Percentiles rank a stretch among this genome's conserved stretches.
Conservation (phyloP, 2,888 invertebrate genomes). For the Criorhina ranunculi region DNA sequence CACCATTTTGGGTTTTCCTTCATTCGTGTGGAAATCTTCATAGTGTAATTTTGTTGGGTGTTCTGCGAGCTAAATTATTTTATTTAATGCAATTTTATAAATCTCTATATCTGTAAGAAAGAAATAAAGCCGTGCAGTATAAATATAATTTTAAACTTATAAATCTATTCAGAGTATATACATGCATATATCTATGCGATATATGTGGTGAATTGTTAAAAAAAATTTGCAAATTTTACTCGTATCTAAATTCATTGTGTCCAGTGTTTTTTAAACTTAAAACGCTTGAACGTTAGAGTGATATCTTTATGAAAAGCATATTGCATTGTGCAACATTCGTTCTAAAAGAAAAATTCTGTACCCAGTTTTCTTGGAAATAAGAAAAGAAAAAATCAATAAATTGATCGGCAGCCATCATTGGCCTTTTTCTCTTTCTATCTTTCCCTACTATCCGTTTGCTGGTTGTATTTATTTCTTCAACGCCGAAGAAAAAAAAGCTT, state of each 20-base stretch:
- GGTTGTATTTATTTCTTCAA: slow-evolving; percentile 44
- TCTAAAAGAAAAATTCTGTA: slow-evolving; percentile 69
- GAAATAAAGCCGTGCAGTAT: slow-evolving; percentile 40
- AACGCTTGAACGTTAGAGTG: slow-evolving; percentile 21
- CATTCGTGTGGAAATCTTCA: slow-evolving; percentile 75
- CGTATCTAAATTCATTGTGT: slow-evolving; percentile 8
- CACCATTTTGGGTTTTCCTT: slow-evolving; percentile 66
- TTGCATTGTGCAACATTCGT: slow-evolving; percentile 66
- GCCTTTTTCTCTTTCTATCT: slow-evolving; percentile 64
- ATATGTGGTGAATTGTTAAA: background rate
- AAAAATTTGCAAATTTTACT: background rate
- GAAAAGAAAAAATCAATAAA: slow-evolving; percentile 77
- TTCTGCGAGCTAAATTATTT: slow-evolving; percentile 52
- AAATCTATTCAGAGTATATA: slow-evolving; percentile 9
- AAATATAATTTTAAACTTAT: slow-evolving; percentile 1
- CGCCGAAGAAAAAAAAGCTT: slow-evolving; percentile 24
- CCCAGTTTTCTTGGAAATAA: slow-evolving; percentile 50
- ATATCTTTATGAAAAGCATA: slow-evolving; percentile 20
- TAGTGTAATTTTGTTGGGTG: slow-evolving; percentile 67
- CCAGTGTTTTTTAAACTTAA: background rate
- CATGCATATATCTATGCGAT: background rate
- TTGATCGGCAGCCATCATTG: slow-evolving; percentile 77
- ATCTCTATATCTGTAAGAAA: slow-evolving; percentile 38
- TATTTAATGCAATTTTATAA: slow-evolving; percentile 56
- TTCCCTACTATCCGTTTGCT: slow-evolving; percentile 39